Conservation (phyloP, 2,113 vertebrate species). For the Hypomesus transpacificus region DNA sequence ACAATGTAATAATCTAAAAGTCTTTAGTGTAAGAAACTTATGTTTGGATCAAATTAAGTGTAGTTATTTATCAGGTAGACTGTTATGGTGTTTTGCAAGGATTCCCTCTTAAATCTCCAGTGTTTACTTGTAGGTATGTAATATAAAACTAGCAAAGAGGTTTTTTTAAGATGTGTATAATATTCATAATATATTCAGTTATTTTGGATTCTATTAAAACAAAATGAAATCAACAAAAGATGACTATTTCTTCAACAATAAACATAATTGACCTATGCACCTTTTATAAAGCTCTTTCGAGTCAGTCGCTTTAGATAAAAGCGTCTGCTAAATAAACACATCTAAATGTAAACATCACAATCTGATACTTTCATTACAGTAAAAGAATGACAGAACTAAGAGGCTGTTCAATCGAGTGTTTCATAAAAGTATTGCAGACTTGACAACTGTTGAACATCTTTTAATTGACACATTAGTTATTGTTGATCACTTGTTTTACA, state of each 20-base stretch:
- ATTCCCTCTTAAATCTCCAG: not conserved
- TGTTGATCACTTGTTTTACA: too few relatives aligned
- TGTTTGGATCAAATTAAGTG: not conserved
- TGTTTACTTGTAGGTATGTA: not conserved
- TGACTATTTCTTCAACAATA: not conserved
- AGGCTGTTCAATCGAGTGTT: not conserved
- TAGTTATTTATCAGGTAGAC: slow-evolving; percentile 16
- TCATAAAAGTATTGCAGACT: too few relatives aligned
- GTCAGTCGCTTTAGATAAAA: too few relatives aligned
- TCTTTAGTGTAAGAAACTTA: not conserved
- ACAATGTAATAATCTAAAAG: not conserved
- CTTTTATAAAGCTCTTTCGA: too few relatives aligned
- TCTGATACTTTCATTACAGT: not conserved
- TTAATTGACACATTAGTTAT: too few relatives aligned
- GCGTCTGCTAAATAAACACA: not conserved
- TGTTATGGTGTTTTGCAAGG: not conserved
- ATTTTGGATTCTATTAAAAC: not conserved
- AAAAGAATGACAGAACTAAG: not conserved
- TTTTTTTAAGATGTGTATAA: slow-evolving; percentile 4
- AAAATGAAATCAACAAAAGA: too few relatives aligned
- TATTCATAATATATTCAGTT: not conserved
- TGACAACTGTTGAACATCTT: too few relatives aligned
- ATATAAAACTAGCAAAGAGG: not conserved
- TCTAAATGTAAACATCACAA: not conserved
- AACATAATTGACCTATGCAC: not conserved